Conservation (phyloP, 2,888 invertebrate species). For the Zeuzera pyrina region DNA sequence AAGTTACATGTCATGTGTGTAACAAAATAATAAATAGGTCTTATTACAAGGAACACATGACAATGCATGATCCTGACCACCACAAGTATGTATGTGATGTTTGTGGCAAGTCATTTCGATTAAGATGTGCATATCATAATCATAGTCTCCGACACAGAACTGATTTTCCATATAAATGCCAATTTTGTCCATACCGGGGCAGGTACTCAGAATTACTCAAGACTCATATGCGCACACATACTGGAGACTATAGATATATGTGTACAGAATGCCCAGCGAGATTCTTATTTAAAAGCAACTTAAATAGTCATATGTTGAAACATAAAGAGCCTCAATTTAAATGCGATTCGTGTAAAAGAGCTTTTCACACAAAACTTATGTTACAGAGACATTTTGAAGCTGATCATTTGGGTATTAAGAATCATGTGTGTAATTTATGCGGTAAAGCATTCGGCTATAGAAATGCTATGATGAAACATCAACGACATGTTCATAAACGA, state of each 20-base stretch:
- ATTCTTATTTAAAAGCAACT: constrained; percentile 42
- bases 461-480: constrained; percentile 50
- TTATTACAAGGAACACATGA: constrained; percentile 40
- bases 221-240: constrained; percentile 40
- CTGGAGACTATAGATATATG: constrained; percentile 41
- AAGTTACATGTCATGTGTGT: constrained; percentile 31
- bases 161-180: constrained; percentile 42
- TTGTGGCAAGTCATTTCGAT: constrained; percentile 42
- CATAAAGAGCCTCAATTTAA: constrained; percentile 37
- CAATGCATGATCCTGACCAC: constrained; percentile 41
- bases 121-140: constrained; percentile 39
- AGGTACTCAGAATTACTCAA: constrained; percentile 35
- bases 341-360: constrained; percentile 40
- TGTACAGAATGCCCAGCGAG: constrained; percentile 45
- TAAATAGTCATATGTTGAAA: constrained; percentile 41
- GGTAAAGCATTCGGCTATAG: constrained; percentile 50
- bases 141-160: constrained; percentile 37
- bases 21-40: constrained; percentile 35
- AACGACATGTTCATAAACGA: constrained; percentile 42
- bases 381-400: constrained; percentile 40
- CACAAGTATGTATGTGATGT: constrained; percentile 44
- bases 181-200: constrained; percentile 38
- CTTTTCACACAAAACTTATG: constrained; percentile 34
- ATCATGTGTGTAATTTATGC: constrained; percentile 43
- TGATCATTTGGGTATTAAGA: constrained; percentile 43